Evolutionary conservation across 2,888 invertebrate genomes (phyloP), one percentile per base, ranked within the genome.

Genomic region (Volucella bombylans): DNA sequence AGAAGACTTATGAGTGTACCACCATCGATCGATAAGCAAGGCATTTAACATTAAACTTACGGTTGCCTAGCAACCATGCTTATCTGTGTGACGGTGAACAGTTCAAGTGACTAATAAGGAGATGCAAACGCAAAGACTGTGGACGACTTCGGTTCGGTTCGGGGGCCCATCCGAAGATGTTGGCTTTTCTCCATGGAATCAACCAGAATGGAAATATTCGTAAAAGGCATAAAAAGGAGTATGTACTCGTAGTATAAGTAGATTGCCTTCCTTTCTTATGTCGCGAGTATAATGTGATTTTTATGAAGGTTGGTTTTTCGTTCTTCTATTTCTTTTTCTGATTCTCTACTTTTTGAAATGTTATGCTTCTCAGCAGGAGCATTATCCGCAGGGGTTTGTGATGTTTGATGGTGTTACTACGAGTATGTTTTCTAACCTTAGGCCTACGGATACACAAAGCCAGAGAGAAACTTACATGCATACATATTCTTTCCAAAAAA

Each of bases 161-260:
- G 43, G 41, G 18, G 59, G 23, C 12, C 45, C 12, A 61, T 45
- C 43, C 18, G 4, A 61, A 43, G 59, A 59, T 12, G 18, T 43
- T 41, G 39, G 57, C 57, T 57, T 57, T 55, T 55, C 10, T 31
- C 31, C 6, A 31, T 6, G 1, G 31, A 12, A 12, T 4, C 12
- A 55, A 55, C 4, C 12, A 12, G 8, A 38, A 55, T 39, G 31
- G 6, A 4, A 31, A 31, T 31, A 31, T 31, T 31, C 31, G 31
- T 31, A 6, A 31, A 52, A 23, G 4, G 2, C 1, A 4, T 23
- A 31, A 55, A 9, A 38, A 38, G 14, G 38, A 38, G 38, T n/a
- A n/a, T n/a, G n/a, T n/a, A n/a, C n/a, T n/a, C n/a, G n/a, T 31
- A 14, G 12, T 23, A 12, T 52, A 10, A 52, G 31, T 54, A 31